phyloP scores from a whole-genome alignment of 2,888 invertebrate species.

The Sarcophaga subvicina region DNA sequence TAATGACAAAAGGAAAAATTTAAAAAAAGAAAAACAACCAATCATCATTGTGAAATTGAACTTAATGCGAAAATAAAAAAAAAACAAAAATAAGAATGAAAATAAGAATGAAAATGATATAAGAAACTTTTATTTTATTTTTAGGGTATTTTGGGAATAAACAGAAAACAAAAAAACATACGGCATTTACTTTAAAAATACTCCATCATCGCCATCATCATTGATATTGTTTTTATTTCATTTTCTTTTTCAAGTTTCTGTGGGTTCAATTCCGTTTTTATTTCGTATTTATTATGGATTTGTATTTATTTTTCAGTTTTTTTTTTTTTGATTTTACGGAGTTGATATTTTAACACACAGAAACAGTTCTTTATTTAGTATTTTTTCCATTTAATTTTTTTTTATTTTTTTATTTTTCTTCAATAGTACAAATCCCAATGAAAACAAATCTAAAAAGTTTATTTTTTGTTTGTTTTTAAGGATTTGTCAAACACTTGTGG shows the following conservation, averaged over 20 bases:
- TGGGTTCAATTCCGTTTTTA: conserved; percentile 48
- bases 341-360: conserved; percentile 59
- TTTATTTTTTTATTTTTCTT: conserved; percentile 1
- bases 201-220: conserved; percentile 13
- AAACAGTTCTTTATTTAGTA: conserved; percentile 46
- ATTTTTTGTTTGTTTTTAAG: neutral
- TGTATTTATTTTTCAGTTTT: conserved; percentile 1
- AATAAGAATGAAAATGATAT: conserved; percentile 59
- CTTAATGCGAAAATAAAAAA: conserved; percentile 75
- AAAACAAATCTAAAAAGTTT: neutral
- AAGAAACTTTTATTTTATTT: conserved; percentile 56
- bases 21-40: conserved; percentile 64
- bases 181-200: conserved; percentile 57
- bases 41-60: conserved; percentile 77
- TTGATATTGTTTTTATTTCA: conserved; percentile 17
- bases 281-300: conserved; percentile 18
- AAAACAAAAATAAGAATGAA: conserved; percentile 72
- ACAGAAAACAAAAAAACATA: conserved; percentile 24
- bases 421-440: neutral
- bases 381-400: conserved; percentile 2
- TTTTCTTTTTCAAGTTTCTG: conserved; percentile 33
- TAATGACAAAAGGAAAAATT: conserved; percentile 58
- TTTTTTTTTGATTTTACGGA: conserved; percentile 36
- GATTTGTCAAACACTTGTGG: conserved; percentile 19
- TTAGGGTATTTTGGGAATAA: conserved; percentile 31